Percentiles rank a stretch among this genome's conserved stretches.
Evolutionary conservation across 2,113 vertebrate genomes (phyloP).

Genomic region (Castor canadensis): DNA sequence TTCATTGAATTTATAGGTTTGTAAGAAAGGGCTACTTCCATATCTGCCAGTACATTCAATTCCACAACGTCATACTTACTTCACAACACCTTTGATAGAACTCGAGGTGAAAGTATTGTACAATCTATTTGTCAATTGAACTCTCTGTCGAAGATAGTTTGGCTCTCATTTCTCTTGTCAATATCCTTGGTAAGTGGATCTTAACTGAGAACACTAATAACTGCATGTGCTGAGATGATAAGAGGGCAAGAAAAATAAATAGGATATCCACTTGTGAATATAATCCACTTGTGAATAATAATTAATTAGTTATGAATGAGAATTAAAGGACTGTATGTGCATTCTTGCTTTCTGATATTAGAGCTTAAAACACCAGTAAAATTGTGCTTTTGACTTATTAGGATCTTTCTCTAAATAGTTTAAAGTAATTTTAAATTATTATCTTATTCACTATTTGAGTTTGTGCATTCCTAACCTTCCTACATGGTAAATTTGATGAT

Average conservation of each 20-base stretch:
- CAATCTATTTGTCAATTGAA: conserved; percentile 22
- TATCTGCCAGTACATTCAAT: neutral
- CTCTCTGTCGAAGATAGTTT: conserved; percentile 11
- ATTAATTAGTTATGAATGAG: neutral
- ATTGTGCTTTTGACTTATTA: neutral
- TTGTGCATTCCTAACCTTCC: neutral
- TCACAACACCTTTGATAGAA: neutral
- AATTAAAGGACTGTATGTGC: neutral
- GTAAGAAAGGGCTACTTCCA: neutral
- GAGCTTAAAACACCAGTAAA: neutral
- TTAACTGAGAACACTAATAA: neutral
- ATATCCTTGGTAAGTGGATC: neutral
- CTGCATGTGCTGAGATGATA: neutral
- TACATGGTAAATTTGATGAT: neutral
- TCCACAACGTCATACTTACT: neutral
- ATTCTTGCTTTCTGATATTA: neutral
- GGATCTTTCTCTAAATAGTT: neutral
- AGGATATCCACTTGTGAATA: neutral
- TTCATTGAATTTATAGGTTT: neutral
- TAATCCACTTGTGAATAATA: too few species aligned
- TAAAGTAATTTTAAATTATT: conserved; percentile 3
- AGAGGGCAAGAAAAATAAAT: neutral
- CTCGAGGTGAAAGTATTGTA: neutral
- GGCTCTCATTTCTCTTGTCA: neutral
- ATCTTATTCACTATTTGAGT: neutral